phyloP scores from a whole-genome alignment of 2,113 vertebrate species.

The Machaerirhynchus nigripectus region DNA sequence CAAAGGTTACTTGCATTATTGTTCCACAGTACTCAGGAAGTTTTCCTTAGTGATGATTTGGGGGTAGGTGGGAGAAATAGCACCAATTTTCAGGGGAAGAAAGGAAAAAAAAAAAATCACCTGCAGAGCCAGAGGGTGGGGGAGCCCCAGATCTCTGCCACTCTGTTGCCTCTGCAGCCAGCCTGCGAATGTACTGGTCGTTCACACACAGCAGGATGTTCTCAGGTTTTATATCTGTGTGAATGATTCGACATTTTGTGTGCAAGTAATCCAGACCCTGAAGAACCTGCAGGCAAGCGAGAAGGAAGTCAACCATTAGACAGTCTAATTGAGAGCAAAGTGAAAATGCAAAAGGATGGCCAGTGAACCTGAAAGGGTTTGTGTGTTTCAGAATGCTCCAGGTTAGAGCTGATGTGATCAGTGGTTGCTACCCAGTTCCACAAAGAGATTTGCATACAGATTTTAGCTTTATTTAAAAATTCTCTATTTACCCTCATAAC shows the following conservation, averaged over 20 bases:
- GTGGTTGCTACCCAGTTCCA: neutral
- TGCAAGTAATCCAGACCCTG: constrained; percentile 96
- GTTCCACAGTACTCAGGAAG: neutral
- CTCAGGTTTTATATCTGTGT: constrained; percentile 97
- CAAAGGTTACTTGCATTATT: neutral
- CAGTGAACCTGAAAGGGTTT: neutral
- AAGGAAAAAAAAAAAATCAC: constrained; percentile 43
- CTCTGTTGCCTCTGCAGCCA: constrained; percentile 94
- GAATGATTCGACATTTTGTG: constrained; percentile 94
- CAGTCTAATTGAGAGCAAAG: neutral
- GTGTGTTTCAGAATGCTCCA: neutral
- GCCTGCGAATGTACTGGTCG: constrained; percentile 87
- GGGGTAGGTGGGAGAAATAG: fast-evolving
- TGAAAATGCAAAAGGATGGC: neutral
- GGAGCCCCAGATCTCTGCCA: constrained; percentile 94
- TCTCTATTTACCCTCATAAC: neutral
- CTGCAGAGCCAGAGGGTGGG: constrained; percentile 94
- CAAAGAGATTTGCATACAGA: neutral
- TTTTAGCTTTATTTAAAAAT: neutral
- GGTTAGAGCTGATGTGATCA: neutral
- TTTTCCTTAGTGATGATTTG: neutral
- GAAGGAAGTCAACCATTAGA: neutral
- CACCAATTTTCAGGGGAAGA: neutral
- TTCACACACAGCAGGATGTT: constrained; percentile 95
- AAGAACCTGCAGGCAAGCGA: constrained; percentile 78